A percentile compares a stretch with the other conserved stretches of the same genome.
These are phyloP conservation scores for Caenorhabditis macrosperma DNA, from an alignment of 2,888 invertebrate genomes.

Conservation along the genomic window DNA sequence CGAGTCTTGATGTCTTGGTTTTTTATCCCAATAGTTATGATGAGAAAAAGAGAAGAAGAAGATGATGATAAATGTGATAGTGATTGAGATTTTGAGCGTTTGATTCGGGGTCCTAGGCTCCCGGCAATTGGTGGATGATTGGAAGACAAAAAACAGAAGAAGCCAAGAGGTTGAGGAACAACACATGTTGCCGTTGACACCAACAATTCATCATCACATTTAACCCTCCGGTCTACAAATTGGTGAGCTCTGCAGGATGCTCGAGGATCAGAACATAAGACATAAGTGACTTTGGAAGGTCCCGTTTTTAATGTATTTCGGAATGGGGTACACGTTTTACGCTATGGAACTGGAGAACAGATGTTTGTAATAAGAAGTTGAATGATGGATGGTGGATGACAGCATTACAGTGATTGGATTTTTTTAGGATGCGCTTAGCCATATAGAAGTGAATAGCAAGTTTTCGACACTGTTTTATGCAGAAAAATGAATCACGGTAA, in stretches of 20 bases:
- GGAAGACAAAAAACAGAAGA: constrained; percentile 24
- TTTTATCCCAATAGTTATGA: constrained; percentile 9
- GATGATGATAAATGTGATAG: constrained; percentile 12
- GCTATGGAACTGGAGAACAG: not conserved
- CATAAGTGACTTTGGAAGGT: not conserved
- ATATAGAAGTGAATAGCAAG: too few species aligned
- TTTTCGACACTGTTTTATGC: too few species aligned
- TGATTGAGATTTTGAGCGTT: constrained; percentile 3
- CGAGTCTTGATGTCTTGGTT: not conserved
- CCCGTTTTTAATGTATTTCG: not conserved
- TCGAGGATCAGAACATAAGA: constrained; percentile 29
- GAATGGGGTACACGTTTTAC: not conserved
- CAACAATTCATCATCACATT: constrained; percentile 51
- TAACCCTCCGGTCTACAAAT: constrained; percentile 41
- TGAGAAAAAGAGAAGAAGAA: not conserved
- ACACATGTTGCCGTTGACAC: constrained; percentile 56
- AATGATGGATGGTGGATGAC: too few species aligned
- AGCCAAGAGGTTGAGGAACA: constrained; percentile 13
- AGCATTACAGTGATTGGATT: not conserved
- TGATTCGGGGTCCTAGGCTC: not conserved
- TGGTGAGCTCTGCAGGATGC: constrained; percentile 1
- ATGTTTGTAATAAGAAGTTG: too few species aligned
- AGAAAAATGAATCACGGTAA: not conserved
- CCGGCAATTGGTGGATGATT: constrained; percentile 27
- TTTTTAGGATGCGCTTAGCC: too few species aligned